Evolutionary conservation across 2,113 vertebrate genomes (phyloP).

Genomic region (Limnothrissa miodon): DNA sequence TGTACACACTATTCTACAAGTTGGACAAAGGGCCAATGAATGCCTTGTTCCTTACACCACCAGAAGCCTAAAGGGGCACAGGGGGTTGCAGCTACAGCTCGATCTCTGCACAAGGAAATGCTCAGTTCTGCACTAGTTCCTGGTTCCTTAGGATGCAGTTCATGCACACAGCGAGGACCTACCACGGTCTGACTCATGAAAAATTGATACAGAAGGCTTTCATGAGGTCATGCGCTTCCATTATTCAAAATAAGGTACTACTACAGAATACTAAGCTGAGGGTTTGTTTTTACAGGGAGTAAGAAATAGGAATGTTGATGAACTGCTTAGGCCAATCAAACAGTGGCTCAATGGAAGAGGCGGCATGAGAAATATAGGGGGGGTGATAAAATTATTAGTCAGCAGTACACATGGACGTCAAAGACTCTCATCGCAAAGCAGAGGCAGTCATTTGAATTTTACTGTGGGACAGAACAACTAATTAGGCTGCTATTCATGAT

Average conservation of each 20-base stretch:
- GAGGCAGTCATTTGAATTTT: conserved; percentile 3
- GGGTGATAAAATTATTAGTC: conserved; percentile 13
- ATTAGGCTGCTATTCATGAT: conserved; percentile 12
- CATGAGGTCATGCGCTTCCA: not conserved
- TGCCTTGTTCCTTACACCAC: too few relatives aligned
- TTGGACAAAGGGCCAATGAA: too few relatives aligned
- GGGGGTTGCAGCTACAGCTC: not conserved
- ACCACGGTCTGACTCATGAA: not conserved
- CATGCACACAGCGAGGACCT: not conserved
- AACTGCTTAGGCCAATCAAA: not conserved
- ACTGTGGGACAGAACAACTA: not conserved
- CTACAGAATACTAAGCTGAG: not conserved
- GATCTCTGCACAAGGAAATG: not conserved
- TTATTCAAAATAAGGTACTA: conserved; percentile 3
- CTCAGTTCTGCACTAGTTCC: not conserved
- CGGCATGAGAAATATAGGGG: not conserved
- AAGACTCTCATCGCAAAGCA: not conserved
- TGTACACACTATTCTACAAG: too few relatives aligned
- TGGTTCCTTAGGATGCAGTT: not conserved
- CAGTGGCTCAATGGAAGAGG: not conserved
- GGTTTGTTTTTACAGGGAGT: not conserved
- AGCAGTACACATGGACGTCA: not conserved
- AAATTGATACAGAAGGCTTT: not conserved
- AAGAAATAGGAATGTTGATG: not conserved
- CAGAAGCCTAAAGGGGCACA: too few relatives aligned